Evolutionary conservation across 2,888 invertebrate species (phyloP), one percentile per base, ranked within the genome.

Genomic region (Mimumesa dahlbomi): DNA sequence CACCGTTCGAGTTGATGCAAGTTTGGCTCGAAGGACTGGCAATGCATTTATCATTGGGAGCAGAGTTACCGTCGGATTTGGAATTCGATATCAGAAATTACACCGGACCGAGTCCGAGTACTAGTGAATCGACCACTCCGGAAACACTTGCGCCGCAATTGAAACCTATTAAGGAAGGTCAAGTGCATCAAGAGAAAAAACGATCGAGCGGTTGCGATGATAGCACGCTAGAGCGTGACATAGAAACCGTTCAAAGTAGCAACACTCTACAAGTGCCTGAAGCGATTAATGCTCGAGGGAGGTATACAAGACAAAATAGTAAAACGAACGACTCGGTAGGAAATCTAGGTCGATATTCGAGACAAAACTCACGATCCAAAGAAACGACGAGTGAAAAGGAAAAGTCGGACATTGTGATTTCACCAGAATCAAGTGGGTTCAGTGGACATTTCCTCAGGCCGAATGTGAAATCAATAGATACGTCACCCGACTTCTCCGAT

Each of bases 1-100:
- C 97, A 0, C 94, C 96, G 0, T 97, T 97, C 90, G 97, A 97
- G 86, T 94, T 95, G 31, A 93, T 97, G 88, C 95, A 96, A 90
- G 93, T 94, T n/a, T 97, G 97, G 97, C 90, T 97, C 54, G 95
- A 96, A 87, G 94, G 94, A 25, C 89, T 97, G 48, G 93, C 94
- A 19, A 93, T 94, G 91, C 94, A 95, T 83, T 89, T 95, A 62
- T 92, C 93, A 0, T 91, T 92, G 11, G 92, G 93, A 1, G 92
- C 92, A 65, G 90, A 93, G 0, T 85, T 93, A 53, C 94, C 95
- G 0, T 89, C 92, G 4, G 93, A 94, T 78, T 90, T 96, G 36
- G 91, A 95, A 13, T 93, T 93, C 50, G 96, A 96, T 87, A 94
- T 97, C 70, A 91, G 92, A 80, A 94, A 94, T 85, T 96, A 94